A percentile compares a stretch with the other conserved stretches of the same genome.
Evolutionary conservation across 2,113 vertebrate species (phyloP).

Genomic region (Bufo bufo): DNA sequence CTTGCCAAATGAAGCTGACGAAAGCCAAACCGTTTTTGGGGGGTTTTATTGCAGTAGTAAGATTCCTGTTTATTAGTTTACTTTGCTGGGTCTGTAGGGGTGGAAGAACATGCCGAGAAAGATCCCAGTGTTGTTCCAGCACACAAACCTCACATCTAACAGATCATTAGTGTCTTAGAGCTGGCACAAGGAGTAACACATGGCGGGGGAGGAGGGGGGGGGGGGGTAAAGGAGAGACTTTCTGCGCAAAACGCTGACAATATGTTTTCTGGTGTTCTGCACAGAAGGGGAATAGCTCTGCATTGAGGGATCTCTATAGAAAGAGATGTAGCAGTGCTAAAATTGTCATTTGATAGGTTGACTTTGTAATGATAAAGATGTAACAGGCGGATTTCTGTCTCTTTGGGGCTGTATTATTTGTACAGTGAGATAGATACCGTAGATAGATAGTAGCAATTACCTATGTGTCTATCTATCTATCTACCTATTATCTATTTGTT

Average conservation of each 20-base stretch:
- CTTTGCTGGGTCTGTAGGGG: constrained; percentile 55
- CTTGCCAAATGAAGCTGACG: constrained; percentile 60
- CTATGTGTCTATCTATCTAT: background rate
- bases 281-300: background rate
- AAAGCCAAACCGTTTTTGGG: constrained; percentile 34
- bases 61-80: constrained; percentile 60
- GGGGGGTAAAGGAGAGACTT: background rate
- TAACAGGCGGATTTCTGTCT: too few relatives aligned
- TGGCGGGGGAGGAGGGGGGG: background rate
- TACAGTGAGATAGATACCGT: background rate
- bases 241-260: constrained; percentile 24
- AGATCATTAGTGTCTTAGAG: constrained; percentile 48
- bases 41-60: constrained; percentile 63
- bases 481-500: background rate
- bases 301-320: background rate
- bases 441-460: background rate
- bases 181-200: constrained; percentile 45
- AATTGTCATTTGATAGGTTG: background rate
- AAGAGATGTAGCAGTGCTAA: background rate
- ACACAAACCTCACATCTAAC: constrained; percentile 57
- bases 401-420: too few relatives aligned
- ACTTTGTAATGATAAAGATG: too few relatives aligned
- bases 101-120: constrained; percentile 59
- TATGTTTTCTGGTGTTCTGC: background rate
- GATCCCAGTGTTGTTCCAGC: constrained; percentile 52